Evolutionary conservation across 2,888 invertebrate genomes (phyloP).

Genomic region (Athrips mouffetella): DNA sequence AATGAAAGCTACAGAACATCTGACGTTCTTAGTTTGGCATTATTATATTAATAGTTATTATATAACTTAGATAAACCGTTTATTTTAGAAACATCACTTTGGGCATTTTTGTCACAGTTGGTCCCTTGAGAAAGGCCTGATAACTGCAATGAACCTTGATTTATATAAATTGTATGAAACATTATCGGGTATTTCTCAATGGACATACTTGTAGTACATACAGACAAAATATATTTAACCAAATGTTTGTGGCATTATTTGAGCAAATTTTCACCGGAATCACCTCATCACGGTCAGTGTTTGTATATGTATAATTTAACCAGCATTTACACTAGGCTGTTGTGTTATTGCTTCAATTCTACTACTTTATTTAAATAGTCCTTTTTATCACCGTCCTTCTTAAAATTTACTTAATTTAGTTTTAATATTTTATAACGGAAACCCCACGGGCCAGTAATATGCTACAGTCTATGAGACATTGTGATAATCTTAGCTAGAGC

Average conservation of each 20-base stretch:
- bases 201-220: too few relatives aligned
- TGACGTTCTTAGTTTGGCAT: constrained; percentile 40
- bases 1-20: constrained; percentile 13
- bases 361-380: constrained; percentile 36
- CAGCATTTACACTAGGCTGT: constrained; percentile 64
- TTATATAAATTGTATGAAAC: too few relatives aligned
- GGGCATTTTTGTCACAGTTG: constrained; percentile 52
- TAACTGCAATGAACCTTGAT: too few relatives aligned
- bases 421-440: constrained; percentile 63
- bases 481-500: constrained; percentile 69
- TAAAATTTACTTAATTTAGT: constrained; percentile 75
- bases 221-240: constrained; percentile 41
- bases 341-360: constrained; percentile 57
- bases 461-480: constrained; percentile 73
- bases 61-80: constrained; percentile 23
- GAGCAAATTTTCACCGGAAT: constrained; percentile 41
- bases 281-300: constrained; percentile 73
- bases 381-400: constrained; percentile 67
- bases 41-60: constrained; percentile 48
- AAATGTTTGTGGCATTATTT: constrained; percentile 61
- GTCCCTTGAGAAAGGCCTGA: too few relatives aligned
- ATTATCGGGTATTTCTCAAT: too few relatives aligned
- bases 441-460: constrained; percentile 72
- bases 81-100: constrained; percentile 38
- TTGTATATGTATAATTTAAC: constrained; percentile 50